phyloP scores from a whole-genome alignment of 2,797 vertebrate species.

The Hydrolagus colliei region DNA sequence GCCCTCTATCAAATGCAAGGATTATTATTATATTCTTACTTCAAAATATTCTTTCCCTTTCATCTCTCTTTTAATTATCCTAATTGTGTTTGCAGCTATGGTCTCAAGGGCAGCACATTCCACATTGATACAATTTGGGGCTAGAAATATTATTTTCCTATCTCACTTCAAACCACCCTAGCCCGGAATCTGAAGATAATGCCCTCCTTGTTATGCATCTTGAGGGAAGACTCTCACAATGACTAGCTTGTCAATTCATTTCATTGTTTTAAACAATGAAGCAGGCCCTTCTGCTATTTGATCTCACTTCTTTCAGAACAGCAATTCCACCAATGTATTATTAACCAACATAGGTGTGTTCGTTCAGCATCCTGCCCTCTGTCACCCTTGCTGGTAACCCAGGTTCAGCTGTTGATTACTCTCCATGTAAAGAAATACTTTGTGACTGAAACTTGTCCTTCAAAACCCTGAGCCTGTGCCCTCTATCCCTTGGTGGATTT shows the following conservation, averaged over 20 bases:
- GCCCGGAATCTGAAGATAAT: not conserved
- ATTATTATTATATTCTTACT: too few species aligned
- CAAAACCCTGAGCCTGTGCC: too few species aligned
- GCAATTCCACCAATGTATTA: not conserved
- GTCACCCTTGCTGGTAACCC: too few species aligned
- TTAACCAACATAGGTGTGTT: not conserved
- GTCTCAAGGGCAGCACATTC: not conserved
- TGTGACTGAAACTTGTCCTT: too few species aligned
- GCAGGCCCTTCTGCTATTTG: too few species aligned
- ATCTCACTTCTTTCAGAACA: too few species aligned
- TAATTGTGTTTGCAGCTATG: not conserved
- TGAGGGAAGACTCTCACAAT: not conserved
- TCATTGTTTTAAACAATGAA: not conserved
- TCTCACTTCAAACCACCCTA: not conserved
- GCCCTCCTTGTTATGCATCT: not conserved
- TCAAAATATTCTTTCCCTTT: not conserved
- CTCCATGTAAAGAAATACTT: too few species aligned
- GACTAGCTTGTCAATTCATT: not conserved
- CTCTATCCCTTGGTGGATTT: too few species aligned
- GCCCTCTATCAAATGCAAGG: too few species aligned
- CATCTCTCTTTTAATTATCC: not conserved
- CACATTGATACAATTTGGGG: not conserved
- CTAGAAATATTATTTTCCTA: not conserved
- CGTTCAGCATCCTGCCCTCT: too few species aligned
- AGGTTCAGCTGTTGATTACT: too few species aligned